Percentiles rank a stretch among this genome's conserved stretches.
These are phyloP conservation scores for Lepidonotus clava DNA, from an alignment of 2,888 invertebrate species.

Conservation along the genomic window DNA sequence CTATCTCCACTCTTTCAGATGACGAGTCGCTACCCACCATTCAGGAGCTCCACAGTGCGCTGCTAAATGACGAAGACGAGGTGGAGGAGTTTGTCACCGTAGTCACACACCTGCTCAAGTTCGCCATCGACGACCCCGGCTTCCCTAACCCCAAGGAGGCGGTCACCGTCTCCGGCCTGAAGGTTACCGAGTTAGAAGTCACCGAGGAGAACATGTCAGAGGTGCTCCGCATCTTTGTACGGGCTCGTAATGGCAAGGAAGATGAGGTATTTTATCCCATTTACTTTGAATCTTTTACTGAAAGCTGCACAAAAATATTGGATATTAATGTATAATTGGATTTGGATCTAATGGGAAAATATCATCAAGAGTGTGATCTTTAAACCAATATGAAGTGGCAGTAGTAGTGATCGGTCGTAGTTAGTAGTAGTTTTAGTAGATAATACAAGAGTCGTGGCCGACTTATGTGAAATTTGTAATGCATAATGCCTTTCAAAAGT, in stretches of 20 bases:
- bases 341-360: too few relatives aligned
- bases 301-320: too few relatives aligned
- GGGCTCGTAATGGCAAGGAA: slow-evolving; percentile 84
- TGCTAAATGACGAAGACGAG: slow-evolving; percentile 87
- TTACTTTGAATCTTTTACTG: too few relatives aligned
- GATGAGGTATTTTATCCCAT: too few relatives aligned
- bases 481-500: too few relatives aligned
- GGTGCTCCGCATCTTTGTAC: slow-evolving; percentile 93
- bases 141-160: slow-evolving; percentile 84
- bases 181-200: slow-evolving; percentile 89
- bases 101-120: slow-evolving; percentile 92
- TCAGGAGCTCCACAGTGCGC: slow-evolving; percentile 91
- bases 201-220: slow-evolving; percentile 95
- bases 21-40: slow-evolving; percentile 85
- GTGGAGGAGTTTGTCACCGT: slow-evolving; percentile 91
- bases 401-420: too few relatives aligned
- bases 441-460: too few relatives aligned
- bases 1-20: slow-evolving; percentile 62
- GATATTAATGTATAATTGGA: too few relatives aligned
- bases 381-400: too few relatives aligned
- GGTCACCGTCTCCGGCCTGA: slow-evolving; percentile 94
- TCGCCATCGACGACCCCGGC: slow-evolving; percentile 91
- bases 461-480: too few relatives aligned
- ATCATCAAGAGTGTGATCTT: too few relatives aligned
- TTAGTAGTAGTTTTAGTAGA: too few relatives aligned